Base-by-base conservation (phyloP, 2,797 vertebrate species). In the Cephalopachus bancanus region DNA sequence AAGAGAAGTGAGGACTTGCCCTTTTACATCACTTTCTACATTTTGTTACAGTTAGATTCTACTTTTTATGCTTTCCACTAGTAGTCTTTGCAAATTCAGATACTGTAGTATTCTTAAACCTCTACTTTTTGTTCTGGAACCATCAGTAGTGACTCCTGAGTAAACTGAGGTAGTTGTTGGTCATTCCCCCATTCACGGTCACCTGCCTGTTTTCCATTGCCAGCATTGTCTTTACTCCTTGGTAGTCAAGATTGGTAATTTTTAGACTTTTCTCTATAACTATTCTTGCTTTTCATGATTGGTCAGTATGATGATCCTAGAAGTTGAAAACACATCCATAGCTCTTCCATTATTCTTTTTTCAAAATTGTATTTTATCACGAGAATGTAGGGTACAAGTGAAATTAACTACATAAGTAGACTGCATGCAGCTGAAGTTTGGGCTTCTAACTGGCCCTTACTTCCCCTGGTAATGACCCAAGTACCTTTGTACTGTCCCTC, bases 1-100 rank as follows among this genome's bases (percentile, higher is more conserved):
- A 20, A 84, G 62, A 89, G 65, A 78, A 93, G 49, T 16, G 81
- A 90, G n/a, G 53, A 80, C 17, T 64, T 76, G 7, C 44, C 33
- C 67, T 91, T 85, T 64, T 75, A 44, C 37, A 7, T 69, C 30
- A 65, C 33, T 24, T 7, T 83, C 26, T 83, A 2, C 19, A 37
- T 81, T 10, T 44, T 12, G 11, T 49, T 57, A 22, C 17, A 74
- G 14, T 94, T 44, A 55, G 28, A 57, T 22, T 79, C 80, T 81
- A 67, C 30, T 15, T 59, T 91, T 24, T 78, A 16, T n/a, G 6
- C 22, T 30, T 87, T 33, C 4, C 33, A 8, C 71, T 59, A 69
- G n/a, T 60, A 1, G 60, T 65, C 59, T 33, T 62, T 59, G 37
- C 60, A n/a, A 28, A 5, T 65, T 19, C 30, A 22, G 49, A 33